Base-by-base conservation (phyloP, 2,113 vertebrate species). In the Trematocara marginatum region DNA sequence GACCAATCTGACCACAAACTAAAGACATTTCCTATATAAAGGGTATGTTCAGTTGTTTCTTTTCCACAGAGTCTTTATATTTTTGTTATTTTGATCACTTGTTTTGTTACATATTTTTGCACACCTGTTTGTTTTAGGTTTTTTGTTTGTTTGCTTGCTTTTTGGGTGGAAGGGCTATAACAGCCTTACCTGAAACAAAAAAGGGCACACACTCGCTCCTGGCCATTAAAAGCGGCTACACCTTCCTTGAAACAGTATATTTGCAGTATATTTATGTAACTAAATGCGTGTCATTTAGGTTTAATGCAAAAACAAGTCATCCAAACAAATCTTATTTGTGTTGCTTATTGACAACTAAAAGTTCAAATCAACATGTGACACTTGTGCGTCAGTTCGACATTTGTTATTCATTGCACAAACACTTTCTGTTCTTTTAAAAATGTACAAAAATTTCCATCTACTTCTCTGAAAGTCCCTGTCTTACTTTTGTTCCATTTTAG, bases 401-500 rank as follows among this genome's bases (percentile, higher is more conserved):
- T 42, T 71, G 87, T 85, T 45, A 54, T 66, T 56, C 35, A 29
- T 1, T 12, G 3, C 64, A 74, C 42, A 31, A 49, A 49, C 15
- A 23, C 11, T 45, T 56, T 38, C 71, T 34, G 71, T 76, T 49
- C 45, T 51, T 80, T 56, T 7, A 6, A 76, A 66, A 34, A 52
- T 82, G 8, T 18, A 49, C 10, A 83, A 35, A 42, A 74, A 56
- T 15, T 66, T 49, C 85, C 79, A 71, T 83, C 57, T 86, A 31
- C 31, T 57, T 6, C 31, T 64, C 34, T 23, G 80, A 79, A 64
- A 10, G 47, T 45, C 64, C 54, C 45, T 3, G 10, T 76, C 71
- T 76, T 51, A 76, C 7, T 82, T 56, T 49, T 71, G 47, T 74
- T 18, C 53, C 16, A 10, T 85, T 81, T 85, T 85, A 59, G 64